phyloP scores from a whole-genome alignment of 2,888 invertebrate genomes.

The Acanthosepion esculentum region DNA sequence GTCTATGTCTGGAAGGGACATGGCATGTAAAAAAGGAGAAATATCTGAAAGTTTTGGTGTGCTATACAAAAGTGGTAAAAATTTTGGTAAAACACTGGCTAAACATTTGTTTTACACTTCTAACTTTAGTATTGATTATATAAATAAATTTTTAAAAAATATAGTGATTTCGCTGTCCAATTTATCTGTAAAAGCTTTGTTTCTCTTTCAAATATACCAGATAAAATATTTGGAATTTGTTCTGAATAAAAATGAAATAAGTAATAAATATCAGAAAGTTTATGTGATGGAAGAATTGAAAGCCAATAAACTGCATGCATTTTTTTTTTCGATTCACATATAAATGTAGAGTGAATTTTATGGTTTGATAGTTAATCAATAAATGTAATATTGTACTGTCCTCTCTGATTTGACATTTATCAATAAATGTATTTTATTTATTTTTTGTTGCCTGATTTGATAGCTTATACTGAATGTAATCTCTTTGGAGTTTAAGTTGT shows the following conservation, averaged over 20 bases:
- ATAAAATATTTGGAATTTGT: not conserved
- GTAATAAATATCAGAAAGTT: not conserved
- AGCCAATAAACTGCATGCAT: not conserved
- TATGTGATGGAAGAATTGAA: not conserved
- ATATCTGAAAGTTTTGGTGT: no score
- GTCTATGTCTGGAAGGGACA: no score
- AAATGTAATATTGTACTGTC: not conserved
- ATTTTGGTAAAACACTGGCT: no score
- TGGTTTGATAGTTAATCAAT: not conserved
- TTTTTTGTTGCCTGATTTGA: not conserved
- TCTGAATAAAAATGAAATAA: not conserved
- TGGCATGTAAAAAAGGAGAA: no score
- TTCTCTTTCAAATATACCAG: no score
- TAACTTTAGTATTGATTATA: no score
- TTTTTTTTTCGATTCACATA: not conserved
- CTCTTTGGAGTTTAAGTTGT: not conserved
- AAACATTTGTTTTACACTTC: no score
- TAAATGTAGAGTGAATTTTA: not conserved
- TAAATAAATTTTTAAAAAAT: no score
- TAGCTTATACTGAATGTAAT: not conserved
- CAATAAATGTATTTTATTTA: not conserved
- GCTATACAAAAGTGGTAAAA: no score
- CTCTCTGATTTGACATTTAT: not conserved
- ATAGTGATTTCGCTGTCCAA: no score
- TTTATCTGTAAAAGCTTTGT: no score